Percentiles rank a stretch among this genome's conserved stretches.
These are phyloP conservation scores for Folsomia manolachei DNA, from an alignment of 2,888 invertebrate genomes.

Conservation along the genomic window DNA sequence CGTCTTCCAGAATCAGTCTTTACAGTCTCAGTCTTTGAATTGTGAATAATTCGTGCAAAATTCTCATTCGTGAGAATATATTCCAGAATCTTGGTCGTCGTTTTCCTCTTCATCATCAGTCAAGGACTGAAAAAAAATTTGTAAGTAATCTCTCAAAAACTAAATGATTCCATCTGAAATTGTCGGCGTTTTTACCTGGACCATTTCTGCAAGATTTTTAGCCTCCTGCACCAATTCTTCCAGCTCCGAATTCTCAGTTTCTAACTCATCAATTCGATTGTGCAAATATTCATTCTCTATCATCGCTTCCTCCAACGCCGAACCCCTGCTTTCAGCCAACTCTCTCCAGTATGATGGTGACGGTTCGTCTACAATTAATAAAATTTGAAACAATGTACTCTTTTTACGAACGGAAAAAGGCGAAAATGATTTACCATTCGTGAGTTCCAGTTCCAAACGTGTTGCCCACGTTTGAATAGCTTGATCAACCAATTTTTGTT, in stretches of 20 bases:
- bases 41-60: too few species aligned
- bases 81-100: too few species aligned
- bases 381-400: not conserved
- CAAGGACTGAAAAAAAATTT: too few species aligned
- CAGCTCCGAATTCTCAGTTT: conserved; percentile 40
- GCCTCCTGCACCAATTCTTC: conserved; percentile 44
- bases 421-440: conserved; percentile 33
- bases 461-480: conserved; percentile 37
- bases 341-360: conserved; percentile 43
- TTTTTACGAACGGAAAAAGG: not conserved
- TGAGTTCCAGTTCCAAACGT: conserved; percentile 36
- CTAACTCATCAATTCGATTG: conserved; percentile 37
- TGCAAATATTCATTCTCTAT: conserved; percentile 41
- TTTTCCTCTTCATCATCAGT: too few species aligned
- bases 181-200: conserved; percentile 39
- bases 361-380: conserved; percentile 31
- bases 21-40: too few species aligned
- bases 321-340: conserved; percentile 39
- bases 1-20: too few species aligned
- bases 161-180: too few species aligned
- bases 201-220: conserved; percentile 38
- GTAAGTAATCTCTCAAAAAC: too few species aligned
- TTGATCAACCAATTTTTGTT: conserved; percentile 26
- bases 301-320: conserved; percentile 42
- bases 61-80: too few species aligned